Base-by-base conservation (phyloP, 92 coral and sea anemone species). In the Porites lobata region DNA sequence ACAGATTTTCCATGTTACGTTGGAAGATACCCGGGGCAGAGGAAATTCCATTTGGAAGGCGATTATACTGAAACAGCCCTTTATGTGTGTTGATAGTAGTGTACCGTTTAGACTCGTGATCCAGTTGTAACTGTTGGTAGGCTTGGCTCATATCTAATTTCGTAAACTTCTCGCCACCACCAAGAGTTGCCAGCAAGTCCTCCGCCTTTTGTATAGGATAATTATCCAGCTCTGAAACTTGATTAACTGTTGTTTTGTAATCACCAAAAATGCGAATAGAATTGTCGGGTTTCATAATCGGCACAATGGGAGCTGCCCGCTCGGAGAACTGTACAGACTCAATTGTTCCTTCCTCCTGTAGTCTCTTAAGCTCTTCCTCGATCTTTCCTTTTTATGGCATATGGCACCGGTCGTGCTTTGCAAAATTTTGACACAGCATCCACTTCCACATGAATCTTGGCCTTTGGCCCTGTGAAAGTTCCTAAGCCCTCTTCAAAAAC, bases 251-350 rank as follows among this genome's bases (percentile, higher is more conserved):
- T 1, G 50, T 32, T 29, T 77, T 20, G 53, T 77, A 57, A 21
- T 59, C 81, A 12, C 77, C 86, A 66, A 54, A 57, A 21, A 56
- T 76, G 7, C 51, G 22, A 21, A 50, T 74, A 13, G 78, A 74
- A 57, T 43, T 13, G 63, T 80, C 58, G 26, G 63, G 58, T 64
- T 81, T 81, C 72, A 81, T 20, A 50, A 81, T 81, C 12, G 85
- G 67, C 53, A 68, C 88, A 72, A 84, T 84, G 21, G 89, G 83
- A n/a, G 89, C 89, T 50, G 67, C 89, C 89, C 89, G 57, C 24
- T 75, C 79, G 9, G 79, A 75, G 66, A 75, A 75, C 52, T 75
- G 79, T 1, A 75, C 79, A 56, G 79, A 50, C 57, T 78, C 82
- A 26, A 78, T 47, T 63, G 69, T 26, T 47, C 70, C 82, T 20